Evolutionary conservation across 2,113 vertebrate genomes (phyloP).

Genomic region (Varanus salvator): DNA sequence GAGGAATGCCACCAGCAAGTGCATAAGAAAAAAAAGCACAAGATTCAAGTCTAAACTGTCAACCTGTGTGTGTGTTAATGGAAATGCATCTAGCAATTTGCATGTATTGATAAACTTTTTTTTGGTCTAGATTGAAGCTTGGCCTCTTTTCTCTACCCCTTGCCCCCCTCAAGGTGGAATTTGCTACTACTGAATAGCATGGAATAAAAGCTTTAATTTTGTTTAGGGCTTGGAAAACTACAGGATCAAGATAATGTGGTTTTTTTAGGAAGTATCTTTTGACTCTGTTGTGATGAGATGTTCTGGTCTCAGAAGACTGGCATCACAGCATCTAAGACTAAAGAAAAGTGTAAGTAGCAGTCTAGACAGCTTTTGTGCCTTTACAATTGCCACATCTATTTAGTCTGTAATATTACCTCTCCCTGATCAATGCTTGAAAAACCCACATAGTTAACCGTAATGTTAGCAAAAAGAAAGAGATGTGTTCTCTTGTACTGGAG

Average conservation of each 20-base stretch:
- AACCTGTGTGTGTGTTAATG: background rate
- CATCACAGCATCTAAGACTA: background rate
- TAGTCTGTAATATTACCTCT: background rate
- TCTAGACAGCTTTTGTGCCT: slow-evolving; percentile 24
- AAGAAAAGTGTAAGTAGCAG: background rate
- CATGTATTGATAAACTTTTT: background rate
- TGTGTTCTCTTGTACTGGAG: background rate
- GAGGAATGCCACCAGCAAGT: background rate
- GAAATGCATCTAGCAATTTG: background rate
- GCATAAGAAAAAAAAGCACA: background rate
- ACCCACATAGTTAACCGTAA: background rate
- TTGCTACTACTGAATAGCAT: background rate
- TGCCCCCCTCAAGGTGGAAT: background rate
- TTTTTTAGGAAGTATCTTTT: background rate
- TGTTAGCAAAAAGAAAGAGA: background rate
- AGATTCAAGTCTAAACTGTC: background rate
- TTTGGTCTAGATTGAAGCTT: background rate
- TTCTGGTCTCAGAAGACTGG: background rate
- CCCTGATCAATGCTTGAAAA: background rate
- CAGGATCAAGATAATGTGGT: background rate
- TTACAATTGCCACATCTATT: background rate
- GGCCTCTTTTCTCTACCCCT: background rate
- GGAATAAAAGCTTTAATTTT: background rate
- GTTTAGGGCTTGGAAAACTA: too few relatives aligned
- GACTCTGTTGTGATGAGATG: background rate